Evolutionary conservation across 1,140 invertebrate species (phyloP).

Genomic region (Eriocheir sinensis): DNA sequence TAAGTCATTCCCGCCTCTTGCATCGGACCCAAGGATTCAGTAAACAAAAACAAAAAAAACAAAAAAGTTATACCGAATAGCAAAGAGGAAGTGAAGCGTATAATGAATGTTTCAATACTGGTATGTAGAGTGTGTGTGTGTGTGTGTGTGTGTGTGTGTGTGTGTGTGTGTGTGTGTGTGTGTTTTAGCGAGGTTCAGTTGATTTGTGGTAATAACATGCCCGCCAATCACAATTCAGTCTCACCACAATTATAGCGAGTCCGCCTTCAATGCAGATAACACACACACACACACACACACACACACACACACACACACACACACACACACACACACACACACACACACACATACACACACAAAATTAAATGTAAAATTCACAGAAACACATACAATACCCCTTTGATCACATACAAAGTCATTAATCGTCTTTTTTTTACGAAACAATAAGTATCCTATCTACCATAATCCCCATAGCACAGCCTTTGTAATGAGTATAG

Average conservation of each 20-base stretch:
- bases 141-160: too few species aligned
- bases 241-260: not conserved
- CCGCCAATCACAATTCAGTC: slow-evolving; percentile 3
- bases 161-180: not conserved
- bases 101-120: not conserved
- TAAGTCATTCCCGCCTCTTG: not conserved
- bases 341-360: too few species aligned
- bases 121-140: too few species aligned
- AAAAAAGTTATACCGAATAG: not conserved
- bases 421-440: too few species aligned
- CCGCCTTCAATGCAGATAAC: not conserved
- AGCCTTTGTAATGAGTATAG: too few species aligned
- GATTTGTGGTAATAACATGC: not conserved
- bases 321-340: too few species aligned
- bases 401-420: too few species aligned
- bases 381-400: too few species aligned
- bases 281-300: not conserved
- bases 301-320: not conserved
- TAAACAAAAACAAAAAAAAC: not conserved
- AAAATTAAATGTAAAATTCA: not conserved
- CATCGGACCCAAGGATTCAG: not conserved
- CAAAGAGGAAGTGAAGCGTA: not conserved
- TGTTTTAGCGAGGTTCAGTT: not conserved
- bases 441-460: too few species aligned
- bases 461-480: too few species aligned